Evolutionary conservation across 2,797 vertebrate genomes (phyloP).

Genomic region (Micromesistius poutassou): DNA sequence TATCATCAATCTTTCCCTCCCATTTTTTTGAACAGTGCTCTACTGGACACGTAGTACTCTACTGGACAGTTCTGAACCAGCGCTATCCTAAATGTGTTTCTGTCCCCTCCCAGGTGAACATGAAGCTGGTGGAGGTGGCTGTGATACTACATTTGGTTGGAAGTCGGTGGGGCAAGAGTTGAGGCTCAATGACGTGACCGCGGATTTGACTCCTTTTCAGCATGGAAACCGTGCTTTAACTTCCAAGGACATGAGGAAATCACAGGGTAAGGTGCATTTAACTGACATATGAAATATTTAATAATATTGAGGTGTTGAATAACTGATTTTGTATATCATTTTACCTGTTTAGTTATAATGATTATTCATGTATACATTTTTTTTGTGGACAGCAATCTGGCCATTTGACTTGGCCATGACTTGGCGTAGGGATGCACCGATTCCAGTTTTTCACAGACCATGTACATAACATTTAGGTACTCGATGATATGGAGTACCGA

Average conservation of each 20-base stretch:
- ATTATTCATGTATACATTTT: too few relatives aligned
- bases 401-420: not conserved
- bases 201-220: slow-evolving; percentile 94
- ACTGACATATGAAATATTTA: not conserved
- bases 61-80: not conserved
- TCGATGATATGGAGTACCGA: too few relatives aligned
- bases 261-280: slow-evolving; percentile 83
- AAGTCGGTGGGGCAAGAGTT: slow-evolving; percentile 99
- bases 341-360: not conserved
- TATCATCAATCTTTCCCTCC: not conserved
- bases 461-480: too few relatives aligned
- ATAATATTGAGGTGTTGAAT: not conserved
- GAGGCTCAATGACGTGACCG: slow-evolving; percentile 98
- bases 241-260: slow-evolving; percentile 99
- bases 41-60: too few relatives aligned
- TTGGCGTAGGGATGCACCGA: too few relatives aligned
- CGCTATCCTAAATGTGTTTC: not conserved
- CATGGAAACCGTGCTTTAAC: slow-evolving; percentile 99
- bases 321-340: not conserved
- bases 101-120: slow-evolving; percentile 79
- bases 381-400: not conserved
- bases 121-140: slow-evolving; percentile 91
- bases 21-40: not conserved
- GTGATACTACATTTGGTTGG: slow-evolving; percentile 99
- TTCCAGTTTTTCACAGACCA: too few relatives aligned